Evolutionary conservation across 1,140 invertebrate species (phyloP).

Genomic region (Colletes gigas): DNA sequence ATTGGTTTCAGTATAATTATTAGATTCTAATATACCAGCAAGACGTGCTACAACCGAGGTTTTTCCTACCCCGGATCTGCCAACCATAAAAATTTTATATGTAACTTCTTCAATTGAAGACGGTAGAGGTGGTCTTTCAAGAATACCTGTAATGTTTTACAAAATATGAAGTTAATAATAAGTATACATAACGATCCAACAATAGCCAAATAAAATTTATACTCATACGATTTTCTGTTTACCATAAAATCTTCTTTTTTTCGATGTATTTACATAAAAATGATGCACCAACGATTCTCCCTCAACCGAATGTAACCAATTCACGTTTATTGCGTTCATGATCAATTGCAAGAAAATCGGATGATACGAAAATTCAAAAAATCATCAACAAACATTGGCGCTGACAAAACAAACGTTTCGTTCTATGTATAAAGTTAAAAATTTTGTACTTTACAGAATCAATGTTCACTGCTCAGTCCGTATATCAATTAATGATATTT

Average conservation of each 20-base stretch:
- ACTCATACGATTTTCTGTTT: constrained; percentile 28
- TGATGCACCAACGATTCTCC: constrained; percentile 79
- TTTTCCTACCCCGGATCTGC: constrained; percentile 83
- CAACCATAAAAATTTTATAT: constrained; percentile 83
- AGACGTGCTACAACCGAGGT: constrained; percentile 81
- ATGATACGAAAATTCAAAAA: neutral
- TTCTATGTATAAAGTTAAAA: neutral
- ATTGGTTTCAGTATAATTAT: constrained; percentile 81
- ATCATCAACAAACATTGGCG: neutral
- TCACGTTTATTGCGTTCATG: constrained; percentile 71
- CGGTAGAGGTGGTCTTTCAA: constrained; percentile 82
- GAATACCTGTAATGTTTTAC: constrained; percentile 77
- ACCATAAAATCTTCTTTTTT: constrained; percentile 79
- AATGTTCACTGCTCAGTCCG: neutral
- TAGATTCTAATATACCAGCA: constrained; percentile 74
- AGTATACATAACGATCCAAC: neutral
- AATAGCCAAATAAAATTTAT: neutral
- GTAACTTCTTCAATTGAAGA: constrained; percentile 82
- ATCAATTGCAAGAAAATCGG: neutral
- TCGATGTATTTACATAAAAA: constrained; percentile 77
- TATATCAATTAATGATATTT: neutral
- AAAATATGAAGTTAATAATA: neutral
- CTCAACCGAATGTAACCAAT: constrained; percentile 79
- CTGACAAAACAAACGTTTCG: neutral
- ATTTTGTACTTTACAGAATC: no score